Percentiles rank a stretch among this genome's conserved stretches.
These are phyloP conservation scores for Adineta ricciae DNA, from an alignment of 2,888 invertebrate species.

Conservation along the genomic window DNA sequence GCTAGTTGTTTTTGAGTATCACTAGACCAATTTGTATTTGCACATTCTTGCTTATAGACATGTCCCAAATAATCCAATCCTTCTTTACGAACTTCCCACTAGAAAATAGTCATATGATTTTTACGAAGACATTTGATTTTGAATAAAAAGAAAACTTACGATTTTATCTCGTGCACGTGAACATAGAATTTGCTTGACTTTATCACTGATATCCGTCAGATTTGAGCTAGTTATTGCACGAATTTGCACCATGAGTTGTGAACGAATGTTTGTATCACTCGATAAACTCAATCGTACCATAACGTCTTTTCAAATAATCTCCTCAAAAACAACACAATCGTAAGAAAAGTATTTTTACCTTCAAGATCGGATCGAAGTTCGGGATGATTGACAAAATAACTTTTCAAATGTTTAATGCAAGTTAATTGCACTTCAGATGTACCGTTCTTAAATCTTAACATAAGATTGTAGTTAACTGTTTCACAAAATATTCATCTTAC, in stretches of 20 bases:
- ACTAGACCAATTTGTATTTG: background rate
- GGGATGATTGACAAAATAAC: conserved; percentile 11
- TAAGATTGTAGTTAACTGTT: background rate
- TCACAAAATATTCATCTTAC: background rate
- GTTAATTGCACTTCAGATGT: background rate
- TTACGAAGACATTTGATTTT: background rate
- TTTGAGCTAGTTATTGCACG: background rate
- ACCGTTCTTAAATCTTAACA: conserved; percentile 17
- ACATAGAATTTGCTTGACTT: background rate
- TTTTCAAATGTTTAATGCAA: conserved; percentile 14
- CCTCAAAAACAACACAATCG: too few relatives aligned
- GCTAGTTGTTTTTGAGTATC: background rate
- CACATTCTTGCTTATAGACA: conserved; percentile 4
- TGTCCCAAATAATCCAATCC: background rate
- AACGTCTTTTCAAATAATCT: background rate
- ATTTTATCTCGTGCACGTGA: conserved; percentile 3
- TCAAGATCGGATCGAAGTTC: background rate
- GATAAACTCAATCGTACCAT: background rate
- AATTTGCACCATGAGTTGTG: conserved; percentile 1
- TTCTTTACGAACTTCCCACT: conserved; percentile 23
- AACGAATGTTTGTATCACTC: background rate
- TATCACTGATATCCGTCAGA: background rate
- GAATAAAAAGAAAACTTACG: background rate
- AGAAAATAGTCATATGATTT: too few relatives aligned
- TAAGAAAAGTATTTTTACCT: background rate